A percentile compares a stretch with the other conserved stretches of the same genome.
Conservation (phyloP, 2,797 vertebrate species). For the Myotis daubentonii region DNA sequence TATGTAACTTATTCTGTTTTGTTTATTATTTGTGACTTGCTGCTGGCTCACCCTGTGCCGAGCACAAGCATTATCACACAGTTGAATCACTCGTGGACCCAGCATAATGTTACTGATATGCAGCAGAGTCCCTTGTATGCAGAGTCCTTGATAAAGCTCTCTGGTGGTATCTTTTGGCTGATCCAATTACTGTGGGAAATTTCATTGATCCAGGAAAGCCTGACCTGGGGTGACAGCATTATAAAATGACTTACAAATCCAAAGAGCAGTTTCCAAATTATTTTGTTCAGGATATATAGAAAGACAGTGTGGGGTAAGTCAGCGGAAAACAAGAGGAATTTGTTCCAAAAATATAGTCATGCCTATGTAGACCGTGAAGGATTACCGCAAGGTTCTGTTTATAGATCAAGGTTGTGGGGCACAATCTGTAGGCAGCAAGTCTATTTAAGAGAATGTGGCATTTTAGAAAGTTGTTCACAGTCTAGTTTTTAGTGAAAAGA, state of each 20-base stretch:
- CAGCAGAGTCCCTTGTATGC: neutral
- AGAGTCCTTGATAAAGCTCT: neutral
- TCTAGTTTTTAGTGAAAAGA: slow-evolving; percentile 19
- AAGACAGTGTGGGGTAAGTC: neutral
- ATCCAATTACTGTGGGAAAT: slow-evolving; percentile 47
- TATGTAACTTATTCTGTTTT: neutral
- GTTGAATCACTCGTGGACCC: neutral
- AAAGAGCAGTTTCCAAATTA: slow-evolving; percentile 32
- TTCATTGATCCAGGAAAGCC: slow-evolving; percentile 22
- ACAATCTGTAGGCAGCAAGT: neutral
- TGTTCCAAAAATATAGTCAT: neutral
- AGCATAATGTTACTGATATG: neutral
- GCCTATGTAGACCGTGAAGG: neutral
- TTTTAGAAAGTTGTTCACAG: neutral
- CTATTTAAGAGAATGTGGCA: neutral
- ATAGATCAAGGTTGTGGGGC: neutral
- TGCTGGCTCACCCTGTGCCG: neutral
- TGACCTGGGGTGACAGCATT: neutral
- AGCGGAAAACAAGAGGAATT: neutral
- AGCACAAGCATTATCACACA: neutral
- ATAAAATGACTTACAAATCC: slow-evolving; percentile 41
- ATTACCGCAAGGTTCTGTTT: neutral
- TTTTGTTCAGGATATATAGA: neutral
- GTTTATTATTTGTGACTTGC: neutral
- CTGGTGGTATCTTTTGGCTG: neutral